Percentiles rank a stretch among this genome's conserved stretches.
These are phyloP conservation scores for Montipora efflorescens DNA, from an alignment of 64 coral and sea anemone genomes.

Conservation along the genomic window DNA sequence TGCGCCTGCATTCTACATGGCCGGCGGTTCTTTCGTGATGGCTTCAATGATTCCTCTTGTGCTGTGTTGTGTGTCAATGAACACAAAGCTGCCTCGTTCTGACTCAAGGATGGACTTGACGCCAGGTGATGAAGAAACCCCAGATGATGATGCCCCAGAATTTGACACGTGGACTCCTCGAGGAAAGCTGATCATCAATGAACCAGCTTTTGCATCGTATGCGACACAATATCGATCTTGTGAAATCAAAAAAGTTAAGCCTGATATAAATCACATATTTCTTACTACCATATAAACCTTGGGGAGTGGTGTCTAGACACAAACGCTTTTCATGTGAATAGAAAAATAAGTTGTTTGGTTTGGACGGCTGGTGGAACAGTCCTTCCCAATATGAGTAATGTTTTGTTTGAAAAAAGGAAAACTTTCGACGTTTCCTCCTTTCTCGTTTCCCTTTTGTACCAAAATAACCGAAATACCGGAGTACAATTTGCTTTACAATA, in stretches of 20 bases:
- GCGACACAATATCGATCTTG: neutral
- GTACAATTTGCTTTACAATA: too few species aligned
- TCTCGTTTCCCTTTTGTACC: too few species aligned
- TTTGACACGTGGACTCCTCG: neutral
- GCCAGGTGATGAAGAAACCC: neutral
- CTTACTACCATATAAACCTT: neutral
- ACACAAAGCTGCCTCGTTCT: neutral
- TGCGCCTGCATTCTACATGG: neutral
- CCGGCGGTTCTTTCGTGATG: neutral
- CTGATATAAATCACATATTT: neutral
- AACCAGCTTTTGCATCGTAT: neutral
- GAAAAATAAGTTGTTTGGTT: too few species aligned
- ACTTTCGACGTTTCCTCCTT: too few species aligned
- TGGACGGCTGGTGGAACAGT: too few species aligned
- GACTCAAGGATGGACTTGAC: neutral
- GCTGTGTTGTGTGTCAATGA: neutral
- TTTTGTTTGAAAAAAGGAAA: too few species aligned
- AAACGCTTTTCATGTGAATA: too few species aligned
- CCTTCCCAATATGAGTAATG: too few species aligned
- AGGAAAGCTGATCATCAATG: neutral
- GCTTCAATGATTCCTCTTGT: neutral
- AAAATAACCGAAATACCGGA: too few species aligned
- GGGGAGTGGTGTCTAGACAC: too few species aligned
- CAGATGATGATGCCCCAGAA: neutral
- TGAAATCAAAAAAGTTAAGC: neutral